Conservation (phyloP, 2,888 invertebrate genomes). For the Xanthia togata region DNA sequence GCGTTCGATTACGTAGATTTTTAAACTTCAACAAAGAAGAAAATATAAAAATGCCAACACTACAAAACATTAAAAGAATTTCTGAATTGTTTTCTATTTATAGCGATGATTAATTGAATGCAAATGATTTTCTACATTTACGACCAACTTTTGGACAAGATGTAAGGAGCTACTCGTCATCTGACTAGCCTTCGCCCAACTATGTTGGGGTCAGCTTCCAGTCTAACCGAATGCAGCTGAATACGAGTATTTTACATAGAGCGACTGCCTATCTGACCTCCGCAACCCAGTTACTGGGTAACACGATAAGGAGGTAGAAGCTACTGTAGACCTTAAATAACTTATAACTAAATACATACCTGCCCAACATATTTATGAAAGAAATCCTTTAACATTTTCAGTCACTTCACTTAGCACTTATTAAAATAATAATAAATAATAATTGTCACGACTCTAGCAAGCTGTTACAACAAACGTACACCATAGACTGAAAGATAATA, state of each 20-base stretch:
- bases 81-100: not conserved
- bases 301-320: not conserved
- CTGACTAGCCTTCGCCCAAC: not conserved
- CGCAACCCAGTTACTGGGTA: not conserved
- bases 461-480: constrained; percentile 40
- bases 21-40: not conserved
- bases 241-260: too few species aligned
- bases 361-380: constrained; percentile 51
- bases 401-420: constrained; percentile 30
- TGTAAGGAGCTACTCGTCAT: not conserved
- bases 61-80: not conserved
- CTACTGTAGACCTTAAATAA: not conserved
- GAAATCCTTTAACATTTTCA: constrained; percentile 59
- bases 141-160: not conserved
- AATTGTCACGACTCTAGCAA: constrained; percentile 19
- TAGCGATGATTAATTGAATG: constrained; percentile 2
- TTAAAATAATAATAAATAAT: constrained; percentile 10
- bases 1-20: not conserved
- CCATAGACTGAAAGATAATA: constrained; percentile 49
- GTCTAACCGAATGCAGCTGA: not conserved
- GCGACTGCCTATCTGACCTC: not conserved
- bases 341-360: constrained; percentile 33
- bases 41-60: not conserved
- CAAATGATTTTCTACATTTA: not conserved
- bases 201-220: not conserved